Evolutionary conservation across 2,888 invertebrate genomes (phyloP).

Genomic region (Dryococelus australis): DNA sequence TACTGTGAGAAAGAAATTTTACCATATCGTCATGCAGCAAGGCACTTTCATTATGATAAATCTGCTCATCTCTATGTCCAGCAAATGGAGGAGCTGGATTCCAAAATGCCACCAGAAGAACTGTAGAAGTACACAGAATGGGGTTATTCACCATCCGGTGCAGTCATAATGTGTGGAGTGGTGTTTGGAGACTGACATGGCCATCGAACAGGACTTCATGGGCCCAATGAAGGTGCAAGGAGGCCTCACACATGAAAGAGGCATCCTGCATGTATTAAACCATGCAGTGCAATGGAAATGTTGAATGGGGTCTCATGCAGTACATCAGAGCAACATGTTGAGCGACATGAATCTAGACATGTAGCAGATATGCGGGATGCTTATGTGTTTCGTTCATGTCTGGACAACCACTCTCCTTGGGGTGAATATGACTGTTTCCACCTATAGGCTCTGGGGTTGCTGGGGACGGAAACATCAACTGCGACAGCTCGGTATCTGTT

Average conservation of each 20-base stretch:
- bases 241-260: neutral
- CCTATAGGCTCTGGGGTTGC: too few relatives aligned
- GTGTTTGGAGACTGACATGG: too few relatives aligned
- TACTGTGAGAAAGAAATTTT: too few relatives aligned
- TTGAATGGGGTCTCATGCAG: neutral
- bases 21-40: too few relatives aligned
- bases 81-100: neutral
- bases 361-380: neutral
- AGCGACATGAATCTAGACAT: neutral
- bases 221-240: neutral
- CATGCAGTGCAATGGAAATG: neutral
- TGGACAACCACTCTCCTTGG: too few relatives aligned
- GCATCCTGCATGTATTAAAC: neutral
- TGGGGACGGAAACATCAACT: neutral
- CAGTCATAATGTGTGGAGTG: slow-evolving; percentile 4
- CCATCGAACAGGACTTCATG: neutral
- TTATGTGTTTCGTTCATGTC: too few relatives aligned
- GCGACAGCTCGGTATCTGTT: neutral
- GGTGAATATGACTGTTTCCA: too few relatives aligned
- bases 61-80: too few relatives aligned
- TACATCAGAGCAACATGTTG: neutral
- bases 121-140: neutral
- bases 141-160: neutral
- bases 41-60: too few relatives aligned
- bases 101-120: neutral